Base-by-base conservation (phyloP, 2,113 vertebrate species). In the Morone chrysops region DNA sequence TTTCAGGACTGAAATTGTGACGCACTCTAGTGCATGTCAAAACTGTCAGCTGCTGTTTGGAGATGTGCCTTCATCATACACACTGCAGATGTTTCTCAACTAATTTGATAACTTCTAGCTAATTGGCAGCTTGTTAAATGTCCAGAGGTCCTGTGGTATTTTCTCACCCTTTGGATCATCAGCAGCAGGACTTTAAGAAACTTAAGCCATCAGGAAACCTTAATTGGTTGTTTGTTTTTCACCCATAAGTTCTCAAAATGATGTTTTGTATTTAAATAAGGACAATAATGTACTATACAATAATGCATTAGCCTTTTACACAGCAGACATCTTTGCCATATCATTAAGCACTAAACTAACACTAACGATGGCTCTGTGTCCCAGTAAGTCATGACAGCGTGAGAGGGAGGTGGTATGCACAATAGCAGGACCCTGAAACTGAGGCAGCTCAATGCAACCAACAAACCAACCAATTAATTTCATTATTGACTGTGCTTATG, bases 1-100 rank as follows among this genome's bases (percentile, higher is more conserved):
- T 72, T 43, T 73, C 66, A 56, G 66, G 60, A 65, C 31, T 31
- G 31, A 31, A 54, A 38, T 83, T 75, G 20, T 47, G 40, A 61
- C 56, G 69, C 53, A 48, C 68, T 45, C 41, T 6, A 69, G 50
- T 67, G 54, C 61, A 40, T 41, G 57, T 80, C 85, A 83, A 51
- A 84, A n/a, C 88, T 81, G 80, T 71, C 85, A 68, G 66, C 72
- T 80, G 54, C 17, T 50, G 67, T 84, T 78, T 67, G 47, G 63
- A 25, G 47, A 77, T 17, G 31, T 38, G 25, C 69, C 25, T 41
- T 81, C 70, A 81, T 50, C 22, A 20, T 36, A 59, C 51, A 47
- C 18, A 18, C 41, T 40, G 38, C 43, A 74, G 67, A 67, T 75
- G 25, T 66, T 84, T 66, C 50, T 61, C 43, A 20, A 8, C 40